Evolutionary conservation across 2,797 vertebrate genomes (phyloP), one percentile per base, ranked within the genome.

Genomic region (Lagorchestes hirsutus): DNA sequence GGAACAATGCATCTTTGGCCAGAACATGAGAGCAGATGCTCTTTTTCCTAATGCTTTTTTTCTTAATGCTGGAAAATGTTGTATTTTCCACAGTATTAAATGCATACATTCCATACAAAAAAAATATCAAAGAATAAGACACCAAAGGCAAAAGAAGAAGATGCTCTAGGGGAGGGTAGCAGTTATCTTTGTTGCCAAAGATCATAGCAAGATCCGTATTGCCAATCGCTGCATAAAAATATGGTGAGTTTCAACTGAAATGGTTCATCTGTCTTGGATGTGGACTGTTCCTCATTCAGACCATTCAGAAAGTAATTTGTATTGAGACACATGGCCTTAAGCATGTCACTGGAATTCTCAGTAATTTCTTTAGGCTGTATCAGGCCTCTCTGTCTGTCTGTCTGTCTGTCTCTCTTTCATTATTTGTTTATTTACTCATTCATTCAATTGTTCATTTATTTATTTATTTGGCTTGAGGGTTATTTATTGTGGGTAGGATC

Each of bases 221-320:
- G 50, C 94, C 93, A 95, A 14, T 97, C 94, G 96, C 94, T 93
- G 82, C 91, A 96, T 59, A 94, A 96, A 97, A 96, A 95, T 91
- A 93, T 5, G 96, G n/a, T 34, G 92, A 91, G 91, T 31, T 82
- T 8, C 50, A 54, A 22, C 95, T 94, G 55, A 94, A 93, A 91
- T 92, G 22, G 74, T 54, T 96, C 55, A 58, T 92, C 92, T 93
- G 55, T 67, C 62, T 95, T 93, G 67, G 87, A 91, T 31, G 54
- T 74, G 92, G 95, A 59, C 55, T 74, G 95, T 95, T 95, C 91
- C 90, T 54, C 91, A 96, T 96, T 94, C 94, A 87, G 93, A 95
- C 87, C 95, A 55, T 93, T 96, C 95, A 91, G 54, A 96, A 95
- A 92, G n/a, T 82, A 94, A 96, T 93, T 93, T 94, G 94, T 94